phyloP scores from a whole-genome alignment of 53 echinoderm and acorn worm genomes.

The Paelopatides confundens region DNA sequence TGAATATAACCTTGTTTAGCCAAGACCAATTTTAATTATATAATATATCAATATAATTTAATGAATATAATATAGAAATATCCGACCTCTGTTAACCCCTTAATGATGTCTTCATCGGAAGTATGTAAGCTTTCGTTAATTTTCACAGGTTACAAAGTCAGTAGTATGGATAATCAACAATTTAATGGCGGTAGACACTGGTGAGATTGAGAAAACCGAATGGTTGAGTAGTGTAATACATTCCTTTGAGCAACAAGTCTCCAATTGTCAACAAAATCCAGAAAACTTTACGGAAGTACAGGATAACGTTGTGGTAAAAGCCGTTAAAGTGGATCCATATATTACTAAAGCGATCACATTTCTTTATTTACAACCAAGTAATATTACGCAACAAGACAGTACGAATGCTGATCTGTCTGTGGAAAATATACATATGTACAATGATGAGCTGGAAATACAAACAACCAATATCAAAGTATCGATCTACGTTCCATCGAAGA shows the following conservation, averaged over 20 bases:
- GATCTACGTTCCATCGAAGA: not conserved
- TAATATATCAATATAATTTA: too few species aligned
- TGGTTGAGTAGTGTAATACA: too few species aligned
- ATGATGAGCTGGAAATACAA: not conserved
- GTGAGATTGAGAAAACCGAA: too few species aligned
- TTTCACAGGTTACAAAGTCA: too few species aligned
- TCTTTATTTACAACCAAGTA: not conserved
- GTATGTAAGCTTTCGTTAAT: too few species aligned
- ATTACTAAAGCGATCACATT: conserved; percentile 18
- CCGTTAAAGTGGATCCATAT: not conserved
- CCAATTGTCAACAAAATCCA: conserved; percentile 3
- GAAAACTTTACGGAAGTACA: conserved; percentile 23
- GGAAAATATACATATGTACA: not conserved
- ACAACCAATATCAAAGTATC: not conserved
- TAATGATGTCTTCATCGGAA: too few species aligned
- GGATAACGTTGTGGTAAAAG: conserved; percentile 16
- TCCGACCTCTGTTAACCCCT: too few species aligned
- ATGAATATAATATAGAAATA: too few species aligned
- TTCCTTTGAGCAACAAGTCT: conserved; percentile 26
- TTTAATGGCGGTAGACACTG: too few species aligned
- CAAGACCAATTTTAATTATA: too few species aligned
- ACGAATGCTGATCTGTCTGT: not conserved
- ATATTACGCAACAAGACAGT: not conserved
- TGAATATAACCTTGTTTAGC: too few species aligned
- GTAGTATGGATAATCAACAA: too few species aligned